Base-by-base conservation (phyloP, 2,797 vertebrate genomes). In the Hemibagrus guttatus region DNA sequence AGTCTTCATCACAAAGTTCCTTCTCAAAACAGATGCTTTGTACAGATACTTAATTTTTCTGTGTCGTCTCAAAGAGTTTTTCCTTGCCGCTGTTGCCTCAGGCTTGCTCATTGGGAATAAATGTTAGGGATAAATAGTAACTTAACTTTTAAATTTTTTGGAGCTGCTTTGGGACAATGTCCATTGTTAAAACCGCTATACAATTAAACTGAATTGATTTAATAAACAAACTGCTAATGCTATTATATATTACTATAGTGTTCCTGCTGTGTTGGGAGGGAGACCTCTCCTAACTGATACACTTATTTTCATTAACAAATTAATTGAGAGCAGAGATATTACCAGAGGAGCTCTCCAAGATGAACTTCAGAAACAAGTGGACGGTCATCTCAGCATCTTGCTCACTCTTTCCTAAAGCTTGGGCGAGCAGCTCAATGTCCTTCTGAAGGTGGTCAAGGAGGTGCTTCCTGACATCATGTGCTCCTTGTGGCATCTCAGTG, bases 371-470 rank as follows among this genome's bases (percentile, higher is more conserved):
- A 69, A 90, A 87, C 28, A 88, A 68, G 61, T 90, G 89, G 74
- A 90, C 75, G 26, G 84, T 76, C 21, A 81, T 90, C 42, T 87
- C 64, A 84, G 89, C 85, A 76, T 88, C 89, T 52, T 90, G 80
- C 23, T 64, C n/a, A 80, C 78, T 88, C 52, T 87, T 90, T 80
- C 84, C 89, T 61, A 87, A 81, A 54, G 75, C 81, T 59, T 39
- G 28, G 68, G 85, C 89, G 68, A 90, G 89, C 59, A 90, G 26
- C 46, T 90, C 66, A 52, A 90, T 82, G 81, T 90, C 89, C 76
- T 88, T 90, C 54, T 69, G 74, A 23, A 90, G 87, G 28, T 90
- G 89, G 13, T 4, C 31, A 31, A 59, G 84, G 49, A 90, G 87
- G 66, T 84, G 28, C 35, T 19, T 74, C 42, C 81, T 86, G 49